Percentiles rank a stretch among this genome's conserved stretches.
Conservation (phyloP, 2,888 invertebrate genomes). For the Nesidiocoris tenuis region DNA sequence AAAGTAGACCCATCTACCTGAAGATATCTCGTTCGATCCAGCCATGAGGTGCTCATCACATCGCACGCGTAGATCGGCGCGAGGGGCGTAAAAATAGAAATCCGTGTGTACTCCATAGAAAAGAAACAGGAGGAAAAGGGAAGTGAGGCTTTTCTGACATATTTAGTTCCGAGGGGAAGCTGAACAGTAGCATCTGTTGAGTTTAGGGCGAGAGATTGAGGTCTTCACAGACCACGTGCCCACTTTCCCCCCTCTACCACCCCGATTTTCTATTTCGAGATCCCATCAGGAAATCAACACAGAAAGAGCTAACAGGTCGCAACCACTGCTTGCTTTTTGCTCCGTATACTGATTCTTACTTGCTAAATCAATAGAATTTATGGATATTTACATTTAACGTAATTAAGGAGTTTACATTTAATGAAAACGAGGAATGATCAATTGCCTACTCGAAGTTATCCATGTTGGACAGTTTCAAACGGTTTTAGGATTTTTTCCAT, state of each 20-base stretch:
- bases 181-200: background rate
- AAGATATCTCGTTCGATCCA: too few species aligned
- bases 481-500: too few species aligned
- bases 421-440: too few species aligned
- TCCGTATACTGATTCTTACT: background rate
- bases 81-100: too few species aligned
- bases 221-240: background rate
- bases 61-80: too few species aligned
- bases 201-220: background rate
- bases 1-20: too few species aligned
- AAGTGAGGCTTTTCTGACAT: background rate
- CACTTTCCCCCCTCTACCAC: background rate
- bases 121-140: background rate
- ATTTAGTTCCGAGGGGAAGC: background rate
- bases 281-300: background rate
- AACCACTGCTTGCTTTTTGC: background rate
- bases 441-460: too few species aligned
- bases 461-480: too few species aligned
- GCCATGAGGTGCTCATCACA: too few species aligned
- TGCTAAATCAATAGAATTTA: background rate
- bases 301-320: background rate
- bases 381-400: too few species aligned
- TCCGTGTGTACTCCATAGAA: too few species aligned
- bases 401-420: too few species aligned
- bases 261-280: background rate